Conservation (phyloP, 1,140 invertebrate species). For the Brachionus rubens region DNA sequence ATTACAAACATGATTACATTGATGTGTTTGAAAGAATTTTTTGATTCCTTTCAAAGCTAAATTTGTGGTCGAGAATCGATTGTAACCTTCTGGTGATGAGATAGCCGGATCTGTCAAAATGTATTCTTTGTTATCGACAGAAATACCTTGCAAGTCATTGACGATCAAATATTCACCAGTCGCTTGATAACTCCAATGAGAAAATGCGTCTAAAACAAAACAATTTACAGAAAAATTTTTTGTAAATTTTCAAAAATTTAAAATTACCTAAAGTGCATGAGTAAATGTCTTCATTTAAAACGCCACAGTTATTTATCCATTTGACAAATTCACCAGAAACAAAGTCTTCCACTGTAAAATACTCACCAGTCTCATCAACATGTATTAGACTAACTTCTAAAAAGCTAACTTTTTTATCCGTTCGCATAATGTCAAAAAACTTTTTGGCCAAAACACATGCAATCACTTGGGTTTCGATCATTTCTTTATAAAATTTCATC, state of each 20-base stretch:
- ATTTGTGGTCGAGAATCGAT: neutral
- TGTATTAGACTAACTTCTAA: neutral
- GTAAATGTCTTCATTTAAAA: neutral
- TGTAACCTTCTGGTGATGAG: neutral
- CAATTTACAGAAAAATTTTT: neutral
- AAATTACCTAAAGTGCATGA: slow-evolving; percentile 24
- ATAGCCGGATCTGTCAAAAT: neutral
- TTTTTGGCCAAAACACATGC: neutral
- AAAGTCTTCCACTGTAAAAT: neutral
- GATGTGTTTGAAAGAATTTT: neutral
- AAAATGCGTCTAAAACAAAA: neutral
- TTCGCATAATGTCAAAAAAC: neutral
- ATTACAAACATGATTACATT: neutral
- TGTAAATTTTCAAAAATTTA: neutral
- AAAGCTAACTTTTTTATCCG: neutral
- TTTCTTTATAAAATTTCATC: neutral
- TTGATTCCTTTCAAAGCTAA: neutral
- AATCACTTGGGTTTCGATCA: neutral
- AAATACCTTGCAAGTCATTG: slow-evolving; percentile 5
- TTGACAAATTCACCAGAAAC: neutral
- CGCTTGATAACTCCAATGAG: slow-evolving; percentile 34
- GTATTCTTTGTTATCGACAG: neutral
- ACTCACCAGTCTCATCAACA: neutral
- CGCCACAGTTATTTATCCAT: slow-evolving; percentile 36
- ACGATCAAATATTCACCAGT: slow-evolving; percentile 19